phyloP scores from a whole-genome alignment of 2,888 invertebrate genomes.

The Tachina lurida region DNA sequence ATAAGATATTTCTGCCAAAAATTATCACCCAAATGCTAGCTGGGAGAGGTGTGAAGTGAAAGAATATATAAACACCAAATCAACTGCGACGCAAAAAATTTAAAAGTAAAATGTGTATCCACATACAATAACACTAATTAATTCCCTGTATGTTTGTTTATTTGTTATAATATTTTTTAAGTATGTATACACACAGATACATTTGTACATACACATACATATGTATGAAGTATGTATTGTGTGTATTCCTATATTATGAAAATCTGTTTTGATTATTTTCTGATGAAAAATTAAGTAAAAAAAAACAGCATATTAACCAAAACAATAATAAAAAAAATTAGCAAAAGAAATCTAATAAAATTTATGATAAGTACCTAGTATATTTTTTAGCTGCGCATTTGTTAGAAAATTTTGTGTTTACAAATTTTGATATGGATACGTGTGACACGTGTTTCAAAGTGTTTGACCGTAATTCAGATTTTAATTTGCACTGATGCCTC shows the following conservation, averaged over 20 bases:
- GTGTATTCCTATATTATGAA: neutral
- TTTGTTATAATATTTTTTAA: constrained; percentile 47
- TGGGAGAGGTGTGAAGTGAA: constrained; percentile 34
- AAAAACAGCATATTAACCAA: neutral
- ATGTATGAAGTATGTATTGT: too few relatives aligned
- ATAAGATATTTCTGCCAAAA: too few relatives aligned
- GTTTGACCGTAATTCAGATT: neutral
- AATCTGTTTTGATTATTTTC: neutral
- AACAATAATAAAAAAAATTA: constrained; percentile 32
- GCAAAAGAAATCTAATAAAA: neutral
- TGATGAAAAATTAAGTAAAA: neutral
- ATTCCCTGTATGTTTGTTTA: constrained; percentile 46
- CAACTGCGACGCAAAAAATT: constrained; percentile 60
- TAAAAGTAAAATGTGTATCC: constrained; percentile 8
- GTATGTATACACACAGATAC: too few relatives aligned
- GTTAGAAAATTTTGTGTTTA: neutral
- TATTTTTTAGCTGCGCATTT: neutral
- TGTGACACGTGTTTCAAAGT: neutral
- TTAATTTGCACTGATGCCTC: neutral
- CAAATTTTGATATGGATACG: neutral
- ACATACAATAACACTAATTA: constrained; percentile 24
- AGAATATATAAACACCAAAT: constrained; percentile 9
- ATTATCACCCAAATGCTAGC: too few relatives aligned
- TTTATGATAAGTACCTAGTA: neutral
- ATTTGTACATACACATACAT: too few relatives aligned